Evolutionary conservation across 2,113 vertebrate genomes (phyloP).

Genomic region (Athene cunicularia): DNA sequence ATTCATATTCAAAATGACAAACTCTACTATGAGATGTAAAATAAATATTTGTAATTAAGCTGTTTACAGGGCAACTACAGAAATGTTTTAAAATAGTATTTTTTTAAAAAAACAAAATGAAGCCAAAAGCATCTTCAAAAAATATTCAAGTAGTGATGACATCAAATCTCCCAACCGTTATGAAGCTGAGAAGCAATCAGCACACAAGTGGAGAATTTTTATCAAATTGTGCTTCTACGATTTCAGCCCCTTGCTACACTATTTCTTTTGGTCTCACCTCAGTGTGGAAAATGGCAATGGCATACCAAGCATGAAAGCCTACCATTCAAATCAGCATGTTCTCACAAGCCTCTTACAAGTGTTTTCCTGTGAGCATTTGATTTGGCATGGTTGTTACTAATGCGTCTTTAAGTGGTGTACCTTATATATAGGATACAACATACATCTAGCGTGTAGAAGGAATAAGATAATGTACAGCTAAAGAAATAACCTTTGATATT

Average conservation of each 20-base stretch:
- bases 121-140: not conserved
- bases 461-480: not conserved
- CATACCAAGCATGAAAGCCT: not conserved
- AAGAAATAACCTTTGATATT: not conserved
- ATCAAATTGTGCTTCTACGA: not conserved
- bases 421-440: not conserved
- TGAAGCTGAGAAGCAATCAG: not conserved
- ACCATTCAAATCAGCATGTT: not conserved
- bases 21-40: not conserved
- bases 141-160: not conserved
- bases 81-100: not conserved
- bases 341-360: not conserved
- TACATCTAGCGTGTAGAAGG: not conserved
- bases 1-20: conserved; percentile 27
- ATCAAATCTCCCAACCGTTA: not conserved
- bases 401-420: not conserved
- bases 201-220: not conserved
- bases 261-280: not conserved
- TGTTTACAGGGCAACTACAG: not conserved
- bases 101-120: not conserved
- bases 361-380: not conserved
- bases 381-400: not conserved
- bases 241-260: not conserved
- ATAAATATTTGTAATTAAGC: not conserved
- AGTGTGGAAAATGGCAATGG: not conserved